These are phyloP conservation scores for Drosophila ochracea DNA, from an alignment of 2,888 invertebrate species.

Conservation along the genomic window DNA sequence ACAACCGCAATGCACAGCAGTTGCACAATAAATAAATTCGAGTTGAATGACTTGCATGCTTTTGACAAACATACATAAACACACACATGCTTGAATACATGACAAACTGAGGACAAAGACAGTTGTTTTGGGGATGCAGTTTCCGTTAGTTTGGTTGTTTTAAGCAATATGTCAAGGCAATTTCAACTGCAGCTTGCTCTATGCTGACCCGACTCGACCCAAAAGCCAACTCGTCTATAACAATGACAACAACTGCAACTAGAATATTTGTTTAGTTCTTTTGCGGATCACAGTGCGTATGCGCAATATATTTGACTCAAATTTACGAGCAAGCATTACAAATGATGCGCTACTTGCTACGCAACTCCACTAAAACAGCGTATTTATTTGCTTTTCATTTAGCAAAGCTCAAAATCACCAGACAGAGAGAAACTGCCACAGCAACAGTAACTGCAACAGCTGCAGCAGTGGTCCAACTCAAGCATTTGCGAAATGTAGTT, in stretches of 20 bases:
- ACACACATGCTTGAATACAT: background rate
- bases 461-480: background rate
- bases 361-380: constrained; percentile 38
- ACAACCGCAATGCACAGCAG: constrained; percentile 46
- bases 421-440: constrained; percentile 1
- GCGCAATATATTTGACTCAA: constrained; percentile 60
- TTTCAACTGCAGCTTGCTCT: constrained; percentile 56
- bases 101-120: constrained; percentile 42
- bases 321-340: constrained; percentile 59
- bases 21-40: constrained; percentile 68
- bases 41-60: constrained; percentile 72
- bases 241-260: constrained; percentile 25
- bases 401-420: constrained; percentile 20
- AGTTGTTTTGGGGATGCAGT: constrained; percentile 24
- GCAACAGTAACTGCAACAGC: background rate
- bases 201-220: constrained; percentile 46
- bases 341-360: constrained; percentile 47
- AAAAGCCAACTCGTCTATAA: constrained; percentile 38
- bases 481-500: constrained; percentile 4
- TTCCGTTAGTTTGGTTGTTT: constrained; percentile 45
- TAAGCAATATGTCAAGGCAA: constrained; percentile 69
- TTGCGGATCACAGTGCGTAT: constrained; percentile 55
- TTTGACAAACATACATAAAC: constrained; percentile 54
- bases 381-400: constrained; percentile 61
- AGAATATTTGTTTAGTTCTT: constrained; percentile 57